These are phyloP conservation scores for Brachyhypopomus gauderio DNA, from an alignment of 2,113 vertebrate genomes.

Conservation along the genomic window DNA sequence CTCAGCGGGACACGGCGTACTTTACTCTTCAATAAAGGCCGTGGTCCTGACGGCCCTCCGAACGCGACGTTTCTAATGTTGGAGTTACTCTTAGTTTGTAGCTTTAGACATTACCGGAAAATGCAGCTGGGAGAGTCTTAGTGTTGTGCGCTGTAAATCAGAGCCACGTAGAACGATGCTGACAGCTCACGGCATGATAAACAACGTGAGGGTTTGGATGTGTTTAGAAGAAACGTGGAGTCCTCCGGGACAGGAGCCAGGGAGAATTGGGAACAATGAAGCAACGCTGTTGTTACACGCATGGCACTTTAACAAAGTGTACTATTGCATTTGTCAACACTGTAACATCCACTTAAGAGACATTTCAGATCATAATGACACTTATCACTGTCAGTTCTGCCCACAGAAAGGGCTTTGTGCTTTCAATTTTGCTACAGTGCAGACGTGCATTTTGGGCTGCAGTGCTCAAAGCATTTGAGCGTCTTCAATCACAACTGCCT, in stretches of 20 bases:
- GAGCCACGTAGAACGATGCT: not conserved
- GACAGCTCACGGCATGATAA: slow-evolving; percentile 12
- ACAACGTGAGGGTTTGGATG: not conserved
- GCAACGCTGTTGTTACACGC: not conserved
- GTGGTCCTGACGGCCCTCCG: not conserved
- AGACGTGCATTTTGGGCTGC: not conserved
- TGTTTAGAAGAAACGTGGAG: not conserved
- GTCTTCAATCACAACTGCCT: not conserved
- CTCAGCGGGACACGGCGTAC: slow-evolving; percentile 8
- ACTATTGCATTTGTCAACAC: not conserved
- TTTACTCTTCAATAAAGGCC: slow-evolving; percentile 30
- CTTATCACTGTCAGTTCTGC: not conserved
- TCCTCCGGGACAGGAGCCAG: not conserved
- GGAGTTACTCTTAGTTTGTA: not conserved
- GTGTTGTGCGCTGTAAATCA: not conserved
- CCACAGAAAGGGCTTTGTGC: not conserved
- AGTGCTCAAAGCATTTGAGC: not conserved
- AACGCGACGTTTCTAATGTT: not conserved
- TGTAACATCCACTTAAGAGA: slow-evolving; percentile 17
- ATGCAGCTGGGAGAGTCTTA: not conserved
- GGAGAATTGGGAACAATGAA: slow-evolving; percentile 1
- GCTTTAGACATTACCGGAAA: slow-evolving; percentile 12
- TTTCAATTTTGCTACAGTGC: not conserved
- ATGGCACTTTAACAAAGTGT: not conserved
- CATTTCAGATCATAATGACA: not conserved